Percentiles rank a stretch among this genome's conserved stretches.
Evolutionary conservation across 2,113 vertebrate species (phyloP).

Genomic region (Rafetus swinhoei): DNA sequence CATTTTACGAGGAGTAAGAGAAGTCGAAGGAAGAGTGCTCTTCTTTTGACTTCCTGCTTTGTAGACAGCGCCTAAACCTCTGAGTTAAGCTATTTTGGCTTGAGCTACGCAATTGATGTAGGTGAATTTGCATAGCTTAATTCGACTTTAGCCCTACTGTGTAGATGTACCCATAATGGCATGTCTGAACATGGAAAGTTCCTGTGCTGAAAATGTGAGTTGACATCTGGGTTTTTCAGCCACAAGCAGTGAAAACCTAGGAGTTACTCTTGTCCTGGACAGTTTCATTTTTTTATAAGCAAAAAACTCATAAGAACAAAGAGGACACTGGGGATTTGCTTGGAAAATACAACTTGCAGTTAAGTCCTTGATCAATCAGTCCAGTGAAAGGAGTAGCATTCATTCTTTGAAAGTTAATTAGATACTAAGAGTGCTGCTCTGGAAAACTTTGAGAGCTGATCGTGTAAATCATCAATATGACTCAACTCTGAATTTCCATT

Average conservation of each 20-base stretch:
- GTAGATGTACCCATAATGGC: background rate
- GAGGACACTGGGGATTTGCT: constrained; percentile 66
- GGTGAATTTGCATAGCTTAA: too few species aligned
- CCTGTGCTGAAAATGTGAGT: background rate
- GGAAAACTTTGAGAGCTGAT: constrained; percentile 72
- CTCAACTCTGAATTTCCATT: constrained; percentile 75
- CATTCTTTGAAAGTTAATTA: constrained; percentile 78
- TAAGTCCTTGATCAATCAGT: constrained; percentile 77
- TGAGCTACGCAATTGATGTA: too few species aligned
- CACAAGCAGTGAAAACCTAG: background rate
- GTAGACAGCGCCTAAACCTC: too few species aligned
- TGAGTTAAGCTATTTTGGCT: too few species aligned
- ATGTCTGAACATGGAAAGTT: background rate
- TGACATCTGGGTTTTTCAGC: background rate
- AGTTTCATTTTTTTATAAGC: constrained; percentile 2
- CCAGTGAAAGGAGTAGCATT: constrained; percentile 63
- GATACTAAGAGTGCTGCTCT: constrained; percentile 73
- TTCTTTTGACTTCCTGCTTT: too few species aligned
- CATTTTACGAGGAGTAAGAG: too few species aligned
- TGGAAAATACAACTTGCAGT: constrained; percentile 74
- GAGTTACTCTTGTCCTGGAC: constrained; percentile 11
- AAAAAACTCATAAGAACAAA: constrained; percentile 66
- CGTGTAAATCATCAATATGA: constrained; percentile 71
- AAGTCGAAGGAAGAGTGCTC: too few species aligned
- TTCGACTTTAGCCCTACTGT: too few species aligned